These are phyloP conservation scores for Drosophila gaucha DNA, from an alignment of 2,888 invertebrate species.

Conservation along the genomic window DNA sequence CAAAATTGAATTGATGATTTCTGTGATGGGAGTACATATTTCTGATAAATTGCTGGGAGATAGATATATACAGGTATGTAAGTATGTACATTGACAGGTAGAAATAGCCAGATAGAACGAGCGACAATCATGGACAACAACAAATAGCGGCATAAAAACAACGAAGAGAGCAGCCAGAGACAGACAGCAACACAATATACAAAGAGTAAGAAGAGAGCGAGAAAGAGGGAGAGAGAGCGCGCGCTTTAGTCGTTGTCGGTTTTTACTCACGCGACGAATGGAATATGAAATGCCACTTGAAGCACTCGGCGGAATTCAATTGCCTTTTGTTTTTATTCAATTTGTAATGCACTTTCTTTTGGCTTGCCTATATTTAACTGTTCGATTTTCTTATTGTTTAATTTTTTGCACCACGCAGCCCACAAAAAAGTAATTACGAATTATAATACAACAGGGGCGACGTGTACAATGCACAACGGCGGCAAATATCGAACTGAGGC, in stretches of 20 bases:
- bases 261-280: slow-evolving; percentile 67
- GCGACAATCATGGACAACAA: slow-evolving; percentile 48
- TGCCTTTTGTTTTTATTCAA: slow-evolving; percentile 25
- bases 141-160: slow-evolving; percentile 43
- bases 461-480: slow-evolving; percentile 64
- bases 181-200: slow-evolving; percentile 4
- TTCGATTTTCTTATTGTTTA: neutral
- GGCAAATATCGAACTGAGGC: slow-evolving; percentile 54
- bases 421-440: slow-evolving; percentile 34
- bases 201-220: slow-evolving; percentile 10
- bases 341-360: slow-evolving; percentile 36
- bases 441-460: slow-evolving; percentile 27
- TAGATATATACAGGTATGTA: slow-evolving; percentile 7
- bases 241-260: slow-evolving; percentile 19
- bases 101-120: slow-evolving; percentile 44
- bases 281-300: slow-evolving; percentile 50
- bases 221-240: slow-evolving; percentile 15
- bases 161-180: slow-evolving; percentile 29
- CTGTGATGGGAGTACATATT: slow-evolving; percentile 37
- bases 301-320: slow-evolving; percentile 34
- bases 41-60: slow-evolving; percentile 40
- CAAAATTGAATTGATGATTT: slow-evolving; percentile 46
- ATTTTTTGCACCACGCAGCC: slow-evolving; percentile 11
- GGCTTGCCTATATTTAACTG: slow-evolving; percentile 7
- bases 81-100: slow-evolving; percentile 41